A percentile compares a stretch with the other conserved stretches of the same genome.
Evolutionary conservation across 1,140 invertebrate species (phyloP).

Genomic region (Centruroides sculpturatus): DNA sequence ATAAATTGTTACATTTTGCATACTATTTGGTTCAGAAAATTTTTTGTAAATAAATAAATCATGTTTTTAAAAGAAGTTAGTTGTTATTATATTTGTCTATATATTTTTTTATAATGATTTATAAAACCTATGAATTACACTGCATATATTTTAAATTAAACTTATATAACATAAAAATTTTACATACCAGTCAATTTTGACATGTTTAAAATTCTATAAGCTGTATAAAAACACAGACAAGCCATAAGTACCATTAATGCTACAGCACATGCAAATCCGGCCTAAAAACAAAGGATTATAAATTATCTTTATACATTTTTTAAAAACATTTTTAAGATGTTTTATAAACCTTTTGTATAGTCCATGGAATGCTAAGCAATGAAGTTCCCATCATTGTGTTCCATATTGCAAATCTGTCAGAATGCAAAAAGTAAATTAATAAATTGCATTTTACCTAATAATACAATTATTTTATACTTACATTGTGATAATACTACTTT

Average conservation of each 20-base stretch:
- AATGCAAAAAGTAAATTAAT: background rate
- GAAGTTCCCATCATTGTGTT: slow-evolving; percentile 88
- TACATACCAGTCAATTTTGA: slow-evolving; percentile 5
- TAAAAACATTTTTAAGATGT: background rate
- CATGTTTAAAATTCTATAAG: slow-evolving; percentile 16
- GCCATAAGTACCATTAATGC: slow-evolving; percentile 61
- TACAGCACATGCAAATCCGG: slow-evolving; percentile 60
- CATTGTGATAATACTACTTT: slow-evolving; percentile 39
- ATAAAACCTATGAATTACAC: no score
- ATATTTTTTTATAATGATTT: no score
- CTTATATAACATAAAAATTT: background rate
- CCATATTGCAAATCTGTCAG: slow-evolving; percentile 56
- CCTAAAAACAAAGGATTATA: slow-evolving; percentile 30
- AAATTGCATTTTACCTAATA: no score
- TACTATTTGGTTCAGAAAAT: no score
- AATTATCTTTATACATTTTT: no score
- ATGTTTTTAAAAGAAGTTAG: no score
- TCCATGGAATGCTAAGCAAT: slow-evolving; percentile 82
- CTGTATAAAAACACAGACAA: slow-evolving; percentile 49
- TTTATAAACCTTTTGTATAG: slow-evolving; percentile 41
- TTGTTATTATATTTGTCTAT: no score
- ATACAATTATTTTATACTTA: slow-evolving; percentile 22
- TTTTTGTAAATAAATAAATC: no score
- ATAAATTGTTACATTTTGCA: no score
- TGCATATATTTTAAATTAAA: background rate